Conservation (phyloP, 2,113 vertebrate species). For the Trichomycterus rosablanca region DNA sequence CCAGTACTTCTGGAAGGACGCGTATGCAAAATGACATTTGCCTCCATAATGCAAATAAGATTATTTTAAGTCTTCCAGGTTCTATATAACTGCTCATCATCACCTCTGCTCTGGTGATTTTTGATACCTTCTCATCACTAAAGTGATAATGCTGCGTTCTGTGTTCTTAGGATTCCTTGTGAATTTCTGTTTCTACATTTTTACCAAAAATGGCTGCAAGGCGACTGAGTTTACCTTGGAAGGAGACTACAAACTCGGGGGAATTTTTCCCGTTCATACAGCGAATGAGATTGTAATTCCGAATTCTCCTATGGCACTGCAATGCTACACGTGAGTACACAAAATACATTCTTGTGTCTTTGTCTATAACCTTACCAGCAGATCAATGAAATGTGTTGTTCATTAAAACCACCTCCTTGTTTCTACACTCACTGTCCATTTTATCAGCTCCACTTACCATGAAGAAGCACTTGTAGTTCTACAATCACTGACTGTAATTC, state of each 20-base stretch:
- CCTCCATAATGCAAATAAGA: conserved; percentile 26
- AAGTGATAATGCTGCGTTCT: background rate
- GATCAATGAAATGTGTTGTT: no score
- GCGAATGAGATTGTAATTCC: background rate
- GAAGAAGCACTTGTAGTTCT: no score
- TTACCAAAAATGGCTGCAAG: background rate
- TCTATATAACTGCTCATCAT: conserved; percentile 12
- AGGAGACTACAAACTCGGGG: conserved; percentile 62
- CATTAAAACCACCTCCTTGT: no score
- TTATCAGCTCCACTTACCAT: no score
- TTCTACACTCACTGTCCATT: no score
- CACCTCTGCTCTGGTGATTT: background rate
- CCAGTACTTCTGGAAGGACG: conserved; percentile 2
- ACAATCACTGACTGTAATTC: no score
- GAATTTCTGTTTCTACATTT: no score
- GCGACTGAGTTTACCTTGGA: conserved; percentile 54
- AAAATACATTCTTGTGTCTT: background rate
- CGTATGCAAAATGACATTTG: conserved; percentile 32
- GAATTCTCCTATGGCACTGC: conserved; percentile 44
- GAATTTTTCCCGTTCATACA: conserved; percentile 56
- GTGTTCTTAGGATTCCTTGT: background rate
- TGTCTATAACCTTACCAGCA: no score
- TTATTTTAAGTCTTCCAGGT: conserved; percentile 31
- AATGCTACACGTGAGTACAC: conserved; percentile 59
- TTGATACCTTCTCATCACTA: background rate